Evolutionary conservation across 2,113 vertebrate genomes (phyloP), one percentile per base, ranked within the genome.

Genomic region (Cettia cetti): DNA sequence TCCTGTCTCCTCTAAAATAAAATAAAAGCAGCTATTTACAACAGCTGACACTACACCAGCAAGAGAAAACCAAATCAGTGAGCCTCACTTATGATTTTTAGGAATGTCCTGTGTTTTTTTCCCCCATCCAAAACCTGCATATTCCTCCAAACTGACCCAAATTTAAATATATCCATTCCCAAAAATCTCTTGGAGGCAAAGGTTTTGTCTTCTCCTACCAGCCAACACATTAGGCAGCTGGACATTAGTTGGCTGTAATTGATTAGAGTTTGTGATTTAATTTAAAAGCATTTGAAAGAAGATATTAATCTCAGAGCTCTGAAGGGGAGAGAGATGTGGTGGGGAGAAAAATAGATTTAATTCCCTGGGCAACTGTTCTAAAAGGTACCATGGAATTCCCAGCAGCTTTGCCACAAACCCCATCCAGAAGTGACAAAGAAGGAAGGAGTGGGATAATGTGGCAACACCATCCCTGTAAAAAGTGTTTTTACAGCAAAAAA

Each of bases 241-340:
- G 86, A 83, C 87, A 42, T 92, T 64, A 95, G 14, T 20, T 50
- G 83, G 30, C 57, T 74, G 93, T 86, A 94, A 97, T 93, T 94
- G 92, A 97, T 96, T 94, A 83, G 78, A 89, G 89, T 94, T 95
- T 74, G 89, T 89, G 93, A 93, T 94, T 96, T 90, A 95, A 97
- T 95, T 97, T 94, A 91, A 96, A 96, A 97, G 96, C 95, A 72
- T 95, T 91, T 10, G 64, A 20, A 69, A 59, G 84, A 30, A 92
- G 94, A 82, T 85, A 94, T 96, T 94, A 90, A 95, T 94, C 96
- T 92, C 89, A 4, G 57, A 65, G 84, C 79, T 89, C 95, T 94
- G 84, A 88, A 84, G 69, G 79, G 59, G 42, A 89, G 50, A 71
- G 79, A 80, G 86, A 74, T 2, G 15, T 11, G 39, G 28, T 33